phyloP scores from a whole-genome alignment of 2,113 vertebrate species.

The Salvelinus sp. region DNA sequence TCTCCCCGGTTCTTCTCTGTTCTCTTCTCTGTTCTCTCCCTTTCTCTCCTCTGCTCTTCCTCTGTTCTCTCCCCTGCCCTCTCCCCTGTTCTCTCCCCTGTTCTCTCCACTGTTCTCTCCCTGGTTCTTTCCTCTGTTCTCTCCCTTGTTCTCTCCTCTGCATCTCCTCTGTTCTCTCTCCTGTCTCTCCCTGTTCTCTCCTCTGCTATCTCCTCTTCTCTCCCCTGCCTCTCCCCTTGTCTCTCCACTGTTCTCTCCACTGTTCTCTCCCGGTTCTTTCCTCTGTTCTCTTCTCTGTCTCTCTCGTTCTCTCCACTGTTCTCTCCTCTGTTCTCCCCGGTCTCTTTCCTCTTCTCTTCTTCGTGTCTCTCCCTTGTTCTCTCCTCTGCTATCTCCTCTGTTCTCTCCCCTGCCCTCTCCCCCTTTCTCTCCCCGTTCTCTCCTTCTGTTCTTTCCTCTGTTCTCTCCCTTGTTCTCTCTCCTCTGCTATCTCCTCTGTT shows the following conservation, averaged over 20 bases:
- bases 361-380: background rate
- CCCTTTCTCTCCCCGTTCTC: background rate
- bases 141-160: background rate
- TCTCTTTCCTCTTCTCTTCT: too few relatives aligned
- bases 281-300: background rate
- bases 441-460: background rate
- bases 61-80: rapidly evolving
- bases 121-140: background rate
- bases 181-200: too few relatives aligned
- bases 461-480: background rate
- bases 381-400: too few relatives aligned
- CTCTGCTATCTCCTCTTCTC: too few relatives aligned
- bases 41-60: too few relatives aligned
- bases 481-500: background rate
- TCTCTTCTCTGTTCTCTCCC: background rate
- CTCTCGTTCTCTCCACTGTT: too few relatives aligned
- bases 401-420: too few relatives aligned
- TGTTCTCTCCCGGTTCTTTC: too few relatives aligned
- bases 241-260: too few relatives aligned
- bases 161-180: background rate
- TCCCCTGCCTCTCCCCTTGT: background rate
- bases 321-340: background rate
- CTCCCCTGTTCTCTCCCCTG: too few relatives aligned
- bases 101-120: background rate
- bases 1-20: background rate